Conservation (phyloP, 2,797 vertebrate genomes). For the Artibeus jamaicensis region DNA sequence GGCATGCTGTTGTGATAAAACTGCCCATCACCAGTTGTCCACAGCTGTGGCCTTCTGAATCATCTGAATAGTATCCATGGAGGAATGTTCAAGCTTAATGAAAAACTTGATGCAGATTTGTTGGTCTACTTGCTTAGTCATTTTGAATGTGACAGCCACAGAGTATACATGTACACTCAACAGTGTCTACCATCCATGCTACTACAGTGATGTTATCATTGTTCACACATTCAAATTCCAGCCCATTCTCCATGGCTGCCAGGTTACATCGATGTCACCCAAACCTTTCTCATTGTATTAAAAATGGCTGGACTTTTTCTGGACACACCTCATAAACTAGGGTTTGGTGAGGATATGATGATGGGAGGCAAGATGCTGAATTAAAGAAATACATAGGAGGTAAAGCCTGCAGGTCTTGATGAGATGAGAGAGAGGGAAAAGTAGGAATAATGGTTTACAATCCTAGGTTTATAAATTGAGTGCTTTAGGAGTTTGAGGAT, state of each 20-base stretch:
- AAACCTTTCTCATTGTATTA: neutral
- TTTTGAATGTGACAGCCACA: neutral
- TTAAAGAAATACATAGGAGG: neutral
- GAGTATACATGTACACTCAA: neutral
- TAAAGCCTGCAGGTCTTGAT: neutral
- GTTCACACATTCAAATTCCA: neutral
- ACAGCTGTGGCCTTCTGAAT: neutral
- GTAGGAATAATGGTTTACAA: neutral
- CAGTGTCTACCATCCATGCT: neutral
- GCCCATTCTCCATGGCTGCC: neutral
- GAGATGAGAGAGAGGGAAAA: neutral
- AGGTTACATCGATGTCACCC: neutral
- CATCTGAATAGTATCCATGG: neutral
- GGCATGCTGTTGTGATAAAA: neutral
- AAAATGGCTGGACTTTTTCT: neutral
- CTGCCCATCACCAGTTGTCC: neutral
- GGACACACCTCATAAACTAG: neutral
- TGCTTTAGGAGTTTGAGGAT: neutral
- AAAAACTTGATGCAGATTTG: neutral
- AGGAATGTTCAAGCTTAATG: neutral
- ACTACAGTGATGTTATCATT: neutral
- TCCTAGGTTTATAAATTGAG: neutral
- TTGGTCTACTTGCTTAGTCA: neutral
- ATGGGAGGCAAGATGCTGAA: neutral
- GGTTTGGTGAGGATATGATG: neutral